Evolutionary conservation across 2,888 invertebrate genomes (phyloP), one percentile per base, ranked within the genome.

Genomic region (Lepidocyrtoides sp.): DNA sequence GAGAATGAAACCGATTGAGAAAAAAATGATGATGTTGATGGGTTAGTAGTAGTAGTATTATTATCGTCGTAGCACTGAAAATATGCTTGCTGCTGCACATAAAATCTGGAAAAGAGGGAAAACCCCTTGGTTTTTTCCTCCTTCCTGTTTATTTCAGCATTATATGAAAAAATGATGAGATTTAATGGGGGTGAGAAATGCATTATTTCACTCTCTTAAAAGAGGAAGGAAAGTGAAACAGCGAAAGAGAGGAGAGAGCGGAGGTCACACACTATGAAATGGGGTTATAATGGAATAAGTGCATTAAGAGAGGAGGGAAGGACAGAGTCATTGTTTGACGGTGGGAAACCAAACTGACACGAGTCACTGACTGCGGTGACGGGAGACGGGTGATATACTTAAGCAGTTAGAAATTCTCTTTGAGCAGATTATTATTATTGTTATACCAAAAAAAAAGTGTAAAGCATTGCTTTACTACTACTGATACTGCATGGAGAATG

Each of bases 291-390:
- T 94, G 93, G 94, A 93, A 93, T 94, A 94, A 94, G 91, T 93
- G 93, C 94, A 94, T 94, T 94, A 94, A 66, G 66, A 69, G 84
- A 83, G 63, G 83, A 63, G 57, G 84, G 84, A 83, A 88, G 88
- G 69, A 77, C 83, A 57, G 83, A 86, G 83, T 91, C 93, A 94
- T 94, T 94, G 93, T 94, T 86, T 92, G 92, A 92, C 91, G 92
- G 94, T 94, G 94, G 94, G 93, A 93, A 94, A 93, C 92, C 92
- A 89, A 81, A 94, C 93, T 93, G 94, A 94, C 94, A 94, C 94
- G 94, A 94, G 94, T 94, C 92, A 93, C 91, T 93, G 93, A 91
- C 86, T 91, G 85, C 92, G 92, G 88, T 75, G 86, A 82, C 89
- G 89, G 81, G 84, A 88, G 89, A 69, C 54, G 75, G 57, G 48